phyloP scores from a whole-genome alignment of 2,113 vertebrate species.

The Alethe diademata region DNA sequence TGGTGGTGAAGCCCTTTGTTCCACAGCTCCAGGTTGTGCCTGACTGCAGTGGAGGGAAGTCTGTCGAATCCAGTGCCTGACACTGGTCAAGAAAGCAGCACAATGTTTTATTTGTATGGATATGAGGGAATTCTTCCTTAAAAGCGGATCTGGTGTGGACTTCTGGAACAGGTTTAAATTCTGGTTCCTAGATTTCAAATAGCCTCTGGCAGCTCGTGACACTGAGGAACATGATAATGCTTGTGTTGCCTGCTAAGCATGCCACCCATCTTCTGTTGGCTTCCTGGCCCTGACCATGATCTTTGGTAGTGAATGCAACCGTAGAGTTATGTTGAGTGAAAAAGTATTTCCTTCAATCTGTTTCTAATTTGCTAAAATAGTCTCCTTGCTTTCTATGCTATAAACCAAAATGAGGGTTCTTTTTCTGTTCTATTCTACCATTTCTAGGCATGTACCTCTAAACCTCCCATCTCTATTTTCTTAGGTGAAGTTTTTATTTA shows the following conservation, averaged over 20 bases:
- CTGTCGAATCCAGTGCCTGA: background rate
- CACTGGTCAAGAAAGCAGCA: background rate
- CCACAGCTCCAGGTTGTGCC: background rate
- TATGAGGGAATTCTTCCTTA: background rate
- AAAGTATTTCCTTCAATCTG: background rate
- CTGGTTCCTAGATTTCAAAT: background rate
- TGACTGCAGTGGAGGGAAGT: background rate
- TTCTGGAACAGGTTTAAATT: background rate
- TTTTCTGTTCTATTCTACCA: background rate
- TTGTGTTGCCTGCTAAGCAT: background rate
- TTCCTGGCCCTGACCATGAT: background rate
- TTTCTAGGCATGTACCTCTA: background rate
- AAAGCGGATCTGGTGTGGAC: background rate
- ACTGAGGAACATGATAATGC: background rate
- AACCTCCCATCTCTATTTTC: background rate
- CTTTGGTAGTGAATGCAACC: background rate
- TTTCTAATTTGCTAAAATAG: background rate
- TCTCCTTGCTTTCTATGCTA: background rate
- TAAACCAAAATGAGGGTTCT: background rate
- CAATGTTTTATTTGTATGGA: background rate
- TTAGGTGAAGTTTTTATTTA: background rate
- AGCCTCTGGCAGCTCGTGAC: background rate
- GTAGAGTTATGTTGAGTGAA: accelerated
- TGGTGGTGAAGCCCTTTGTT: background rate
- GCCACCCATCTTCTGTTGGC: background rate